Evolutionary conservation across 2,888 invertebrate species (phyloP), one percentile per base, ranked within the genome.

Genomic region (Melanophora roralis): DNA sequence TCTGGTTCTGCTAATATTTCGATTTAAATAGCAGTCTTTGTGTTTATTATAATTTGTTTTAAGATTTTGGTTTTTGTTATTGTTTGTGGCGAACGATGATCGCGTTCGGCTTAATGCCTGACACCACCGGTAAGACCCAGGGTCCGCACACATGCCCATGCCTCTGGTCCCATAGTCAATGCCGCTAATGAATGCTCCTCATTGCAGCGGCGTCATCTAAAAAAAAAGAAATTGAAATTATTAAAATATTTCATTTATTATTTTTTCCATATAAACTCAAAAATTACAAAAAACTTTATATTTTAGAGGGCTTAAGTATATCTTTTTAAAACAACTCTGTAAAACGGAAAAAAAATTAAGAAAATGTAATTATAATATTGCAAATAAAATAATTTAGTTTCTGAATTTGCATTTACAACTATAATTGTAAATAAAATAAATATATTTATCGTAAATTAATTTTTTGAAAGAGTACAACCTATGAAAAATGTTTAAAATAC

Each of bases 111-210:
- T 91, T 89, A 91, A 90, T 90, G 91, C 91, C 91, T 91, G 91
- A 91, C 92, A 91, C 92, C 92, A 91, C 92, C 91, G 91, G 91
- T 91, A 92, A 92, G 92, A 92, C 92, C 92, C 91, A 93, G 93
- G 95, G 94, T 94, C 94, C 94, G 94, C 94, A 93, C 94, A 94
- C 94, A 95, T 94, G 94, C 95, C 95, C 95, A 95, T 95, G 93
- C 95, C 95, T 95, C 94, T 94, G 93, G 93, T 95, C 94, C 95
- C 95, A 95, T 95, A 92, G 92, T 93, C 92, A 91, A 91, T 91
- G 92, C 92, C 92, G 92, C 93, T 93, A 93, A 94, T 93, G 93
- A 93, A 93, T 94, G 94, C 93, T 94, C 92, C 93, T 94, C 92
- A 92, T 93, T 92, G 92, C 92, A 93, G 92, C 93, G 91, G 90